phyloP scores from a whole-genome alignment of 2,113 vertebrate genomes.

The Bufo gargarizans region DNA sequence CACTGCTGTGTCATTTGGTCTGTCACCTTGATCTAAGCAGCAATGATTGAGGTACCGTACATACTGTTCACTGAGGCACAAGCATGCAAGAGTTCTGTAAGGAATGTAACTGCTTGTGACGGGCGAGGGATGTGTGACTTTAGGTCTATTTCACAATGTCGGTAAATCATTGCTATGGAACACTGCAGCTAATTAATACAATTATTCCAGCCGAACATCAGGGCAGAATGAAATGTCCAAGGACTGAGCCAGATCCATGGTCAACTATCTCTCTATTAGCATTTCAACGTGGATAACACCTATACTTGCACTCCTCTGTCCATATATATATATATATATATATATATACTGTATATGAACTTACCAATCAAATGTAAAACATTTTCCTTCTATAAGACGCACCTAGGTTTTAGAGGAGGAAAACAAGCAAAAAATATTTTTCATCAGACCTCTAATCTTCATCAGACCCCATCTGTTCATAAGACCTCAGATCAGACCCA shows the following conservation, averaged over 20 bases:
- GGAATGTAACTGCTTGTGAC: background rate
- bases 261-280: background rate
- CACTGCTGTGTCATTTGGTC: background rate
- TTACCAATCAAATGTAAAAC: too few species aligned
- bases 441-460: too few species aligned
- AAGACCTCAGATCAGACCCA: too few species aligned
- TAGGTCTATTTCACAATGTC: background rate
- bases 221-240: background rate
- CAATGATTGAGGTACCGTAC: background rate
- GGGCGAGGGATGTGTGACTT: background rate
- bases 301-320: background rate
- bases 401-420: too few species aligned
- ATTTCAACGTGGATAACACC: background rate
- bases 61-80: background rate
- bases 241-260: too few species aligned
- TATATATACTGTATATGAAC: too few species aligned
- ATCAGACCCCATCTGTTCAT: too few species aligned
- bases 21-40: background rate
- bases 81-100: background rate
- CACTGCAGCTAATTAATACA: background rate
- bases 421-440: too few species aligned
- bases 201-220: background rate
- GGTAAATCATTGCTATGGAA: background rate
- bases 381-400: too few species aligned
- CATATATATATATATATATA: too few species aligned